These are phyloP conservation scores for Drosophila birchii DNA, from an alignment of 2,888 invertebrate genomes.

Conservation along the genomic window DNA sequence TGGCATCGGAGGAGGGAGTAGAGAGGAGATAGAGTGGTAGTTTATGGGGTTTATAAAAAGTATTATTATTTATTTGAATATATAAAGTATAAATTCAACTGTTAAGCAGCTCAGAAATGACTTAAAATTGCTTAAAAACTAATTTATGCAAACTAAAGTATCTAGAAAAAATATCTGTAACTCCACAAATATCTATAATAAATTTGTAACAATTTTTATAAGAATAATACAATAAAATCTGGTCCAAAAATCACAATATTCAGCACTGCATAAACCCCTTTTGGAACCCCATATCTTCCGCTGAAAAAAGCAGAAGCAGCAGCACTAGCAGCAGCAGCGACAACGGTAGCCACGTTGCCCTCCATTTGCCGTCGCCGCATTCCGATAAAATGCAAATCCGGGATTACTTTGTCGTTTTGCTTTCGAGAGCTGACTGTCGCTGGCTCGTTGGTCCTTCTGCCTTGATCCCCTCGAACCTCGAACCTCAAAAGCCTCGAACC, in stretches of 20 bases:
- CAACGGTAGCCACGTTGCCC: slow-evolving; percentile 38
- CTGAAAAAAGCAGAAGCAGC: slow-evolving; percentile 27
- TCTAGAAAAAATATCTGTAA: background rate
- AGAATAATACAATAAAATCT: no score
- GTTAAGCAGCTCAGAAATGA: background rate
- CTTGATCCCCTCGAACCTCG: slow-evolving; percentile 7
- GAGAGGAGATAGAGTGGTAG: background rate
- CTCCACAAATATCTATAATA: background rate
- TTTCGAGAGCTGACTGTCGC: slow-evolving; percentile 67
- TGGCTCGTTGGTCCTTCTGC: background rate
- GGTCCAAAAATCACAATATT: background rate
- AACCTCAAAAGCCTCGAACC: background rate
- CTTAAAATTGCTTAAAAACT: background rate
- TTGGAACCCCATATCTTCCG: slow-evolving; percentile 20
- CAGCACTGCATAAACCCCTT: slow-evolving; percentile 5
- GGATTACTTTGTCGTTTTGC: slow-evolving; percentile 81
- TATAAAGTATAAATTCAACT: background rate
- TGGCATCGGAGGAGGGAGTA: slow-evolving; percentile 30
- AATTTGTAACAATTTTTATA: rapidly evolving
- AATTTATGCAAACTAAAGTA: background rate
- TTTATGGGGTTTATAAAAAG: background rate
- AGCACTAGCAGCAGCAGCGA: background rate
- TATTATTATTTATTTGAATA: background rate
- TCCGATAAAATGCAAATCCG: slow-evolving; percentile 81
- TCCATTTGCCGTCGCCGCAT: slow-evolving; percentile 70